These are phyloP conservation scores for Calidris pygmaea DNA, from an alignment of 2,113 vertebrate genomes.

Conservation along the genomic window DNA sequence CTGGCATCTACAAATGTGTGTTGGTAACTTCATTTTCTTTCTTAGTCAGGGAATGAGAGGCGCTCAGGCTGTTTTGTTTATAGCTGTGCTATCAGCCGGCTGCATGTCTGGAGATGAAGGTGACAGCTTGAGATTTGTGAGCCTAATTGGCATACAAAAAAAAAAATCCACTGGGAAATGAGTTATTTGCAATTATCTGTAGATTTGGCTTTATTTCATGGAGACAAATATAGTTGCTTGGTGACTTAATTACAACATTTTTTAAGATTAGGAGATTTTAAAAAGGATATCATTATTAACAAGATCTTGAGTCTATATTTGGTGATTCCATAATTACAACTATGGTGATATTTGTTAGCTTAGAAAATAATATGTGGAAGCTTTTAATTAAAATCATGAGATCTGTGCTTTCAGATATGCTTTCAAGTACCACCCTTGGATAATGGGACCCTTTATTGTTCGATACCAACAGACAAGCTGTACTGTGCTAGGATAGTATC, in stretches of 20 bases:
- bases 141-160: slow-evolving; percentile 59
- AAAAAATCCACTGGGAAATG: slow-evolving; percentile 44
- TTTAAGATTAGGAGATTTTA: slow-evolving; percentile 59
- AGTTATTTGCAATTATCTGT: slow-evolving; percentile 67
- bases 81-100: slow-evolving; percentile 9
- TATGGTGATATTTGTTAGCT: slow-evolving; percentile 49
- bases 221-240: slow-evolving; percentile 65
- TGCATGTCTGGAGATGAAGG: slow-evolving; percentile 57
- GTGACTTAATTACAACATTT: slow-evolving; percentile 61
- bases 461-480: background rate
- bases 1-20: slow-evolving; percentile 16
- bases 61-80: slow-evolving; percentile 37
- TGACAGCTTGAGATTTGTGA: slow-evolving; percentile 69
- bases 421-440: slow-evolving; percentile 37
- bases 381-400: slow-evolving; percentile 64
- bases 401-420: slow-evolving; percentile 28
- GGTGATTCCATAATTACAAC: slow-evolving; percentile 60
- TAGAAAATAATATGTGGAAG: slow-evolving; percentile 56
- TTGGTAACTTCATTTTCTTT: slow-evolving; percentile 55
- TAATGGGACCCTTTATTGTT: slow-evolving; percentile 23
- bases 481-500: background rate
- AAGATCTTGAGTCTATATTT: slow-evolving; percentile 54
- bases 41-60: slow-evolving; percentile 7
- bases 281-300: slow-evolving; percentile 59
- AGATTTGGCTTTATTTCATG: slow-evolving; percentile 67